phyloP scores from a whole-genome alignment of 2,113 vertebrate species.

The Prochilodus magdalenae region DNA sequence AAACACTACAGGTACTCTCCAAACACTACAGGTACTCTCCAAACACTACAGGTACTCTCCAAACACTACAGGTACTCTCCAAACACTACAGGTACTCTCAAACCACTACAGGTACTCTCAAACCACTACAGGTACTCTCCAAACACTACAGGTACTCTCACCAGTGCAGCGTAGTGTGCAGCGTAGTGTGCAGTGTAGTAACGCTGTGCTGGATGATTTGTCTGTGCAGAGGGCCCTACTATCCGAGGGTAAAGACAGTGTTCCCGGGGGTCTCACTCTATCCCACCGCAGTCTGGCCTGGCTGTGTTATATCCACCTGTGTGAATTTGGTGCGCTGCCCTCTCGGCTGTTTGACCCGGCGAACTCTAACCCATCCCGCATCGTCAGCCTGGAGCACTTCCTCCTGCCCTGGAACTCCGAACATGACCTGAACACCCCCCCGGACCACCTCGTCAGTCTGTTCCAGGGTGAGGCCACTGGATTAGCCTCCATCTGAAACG shows the following conservation, averaged over 20 bases:
- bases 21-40: too few species aligned
- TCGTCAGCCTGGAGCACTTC: conserved; percentile 86
- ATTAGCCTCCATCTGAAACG: too few species aligned
- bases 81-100: too few species aligned
- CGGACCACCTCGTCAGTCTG: conserved; percentile 80
- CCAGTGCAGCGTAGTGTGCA: not conserved
- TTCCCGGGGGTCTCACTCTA: conserved; percentile 75
- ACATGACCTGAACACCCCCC: conserved; percentile 82
- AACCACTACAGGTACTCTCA: too few species aligned
- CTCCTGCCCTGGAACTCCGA: conserved; percentile 86
- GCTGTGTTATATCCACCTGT: conserved; percentile 91
- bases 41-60: too few species aligned
- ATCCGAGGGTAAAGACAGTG: conserved; percentile 62
- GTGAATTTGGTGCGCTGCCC: conserved; percentile 88
- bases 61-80: too few species aligned
- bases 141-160: too few species aligned
- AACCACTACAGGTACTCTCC: too few species aligned
- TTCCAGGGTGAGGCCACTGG: conserved; percentile 82
- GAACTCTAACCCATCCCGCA: conserved; percentile 82
- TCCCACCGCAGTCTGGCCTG: conserved; percentile 88
- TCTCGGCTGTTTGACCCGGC: conserved; percentile 84
- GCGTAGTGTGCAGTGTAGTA: not conserved
- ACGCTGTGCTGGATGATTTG: not conserved
- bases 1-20: too few species aligned
- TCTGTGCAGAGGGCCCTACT: conserved; percentile 83